Base-by-base conservation (phyloP, 2,888 invertebrate species). In the Heteromurus nitidus region DNA sequence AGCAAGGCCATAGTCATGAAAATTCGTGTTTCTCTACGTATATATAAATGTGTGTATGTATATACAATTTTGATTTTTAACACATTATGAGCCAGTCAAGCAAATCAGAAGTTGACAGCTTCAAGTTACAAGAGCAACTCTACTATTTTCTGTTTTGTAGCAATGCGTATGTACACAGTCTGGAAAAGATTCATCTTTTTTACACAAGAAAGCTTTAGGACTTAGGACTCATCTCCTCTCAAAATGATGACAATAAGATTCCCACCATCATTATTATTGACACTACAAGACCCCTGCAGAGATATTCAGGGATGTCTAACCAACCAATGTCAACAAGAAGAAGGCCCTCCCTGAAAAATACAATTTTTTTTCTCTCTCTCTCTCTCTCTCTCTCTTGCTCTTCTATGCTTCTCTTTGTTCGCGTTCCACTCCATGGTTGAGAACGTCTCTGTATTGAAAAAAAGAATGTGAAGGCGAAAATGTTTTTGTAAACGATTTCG, bases 221-320 rank as follows among this genome's bases (percentile, higher is more conserved):
- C 28, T 62, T 62, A 31, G 62, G 62, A 31, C 20, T 70, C 76
- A 60, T 68, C 76, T 60, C 50, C 30, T 42, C 62, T 50, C 62
- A 67, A 13, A 64, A 36, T 80, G 80, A 84, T 84, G 82, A 84
- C 84, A 84, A 84, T 84, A 76, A 76, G 80, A 84, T 84, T 84
- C 82, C 70, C 82, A 84, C 83, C 80, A 83, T 80, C 82, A 84
- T 84, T 80, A 84, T 82, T 82, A 84, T 84, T 82, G 82, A 82
- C 82, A 82, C 68, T 65, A 68, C 80, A 80, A 76, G 79, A 53
- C 69, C 84, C 84, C 82, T 82, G 70, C 84, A 68, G 84, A 69
- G 84, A 64, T 77, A 82, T 84, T 84, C 74, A 81, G 72, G 55
- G 18, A 73, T 77, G 77, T 69, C 77, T 82, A 84, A 81, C 84